Percentiles rank a stretch among this genome's conserved stretches.
phyloP scores from a whole-genome alignment of 2,888 invertebrate species.

The Lepidochrysops patricia region DNA sequence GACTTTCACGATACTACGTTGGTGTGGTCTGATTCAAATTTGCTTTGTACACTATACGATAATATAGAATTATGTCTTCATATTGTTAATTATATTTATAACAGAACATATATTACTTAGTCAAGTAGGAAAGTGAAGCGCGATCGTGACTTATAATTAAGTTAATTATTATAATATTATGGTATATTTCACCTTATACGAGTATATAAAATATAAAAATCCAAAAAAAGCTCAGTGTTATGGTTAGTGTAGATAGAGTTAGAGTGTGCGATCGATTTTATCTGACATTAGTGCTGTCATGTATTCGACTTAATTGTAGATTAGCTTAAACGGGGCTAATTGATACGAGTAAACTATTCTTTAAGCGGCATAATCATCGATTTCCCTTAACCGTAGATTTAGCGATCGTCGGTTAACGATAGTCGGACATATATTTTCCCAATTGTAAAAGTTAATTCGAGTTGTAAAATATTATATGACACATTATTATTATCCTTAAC shows the following conservation, averaged over 20 bases:
- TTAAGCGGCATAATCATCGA: background rate
- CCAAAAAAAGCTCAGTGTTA: background rate
- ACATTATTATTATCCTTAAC: background rate
- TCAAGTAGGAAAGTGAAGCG: background rate
- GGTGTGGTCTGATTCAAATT: conserved; percentile 1
- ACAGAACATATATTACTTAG: background rate
- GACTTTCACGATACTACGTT: background rate
- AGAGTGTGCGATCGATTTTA: background rate
- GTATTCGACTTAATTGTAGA: conserved; percentile 7
- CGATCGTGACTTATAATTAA: conserved; percentile 11
- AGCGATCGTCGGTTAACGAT: background rate
- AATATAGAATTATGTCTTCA: background rate
- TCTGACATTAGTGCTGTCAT: background rate
- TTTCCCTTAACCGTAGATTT: background rate
- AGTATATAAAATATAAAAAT: background rate
- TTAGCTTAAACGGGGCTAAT: conserved; percentile 10
- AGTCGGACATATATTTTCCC: background rate
- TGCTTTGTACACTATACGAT: background rate
- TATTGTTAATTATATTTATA: background rate
- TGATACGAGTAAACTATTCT: background rate
- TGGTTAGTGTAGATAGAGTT: background rate
- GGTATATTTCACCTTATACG: background rate
- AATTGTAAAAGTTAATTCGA: background rate
- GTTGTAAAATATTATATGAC: background rate
- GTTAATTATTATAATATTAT: background rate